Percentiles rank a stretch among this genome's conserved stretches.
phyloP scores from a whole-genome alignment of 1,140 invertebrate species.

The Nasonia longicornis region DNA sequence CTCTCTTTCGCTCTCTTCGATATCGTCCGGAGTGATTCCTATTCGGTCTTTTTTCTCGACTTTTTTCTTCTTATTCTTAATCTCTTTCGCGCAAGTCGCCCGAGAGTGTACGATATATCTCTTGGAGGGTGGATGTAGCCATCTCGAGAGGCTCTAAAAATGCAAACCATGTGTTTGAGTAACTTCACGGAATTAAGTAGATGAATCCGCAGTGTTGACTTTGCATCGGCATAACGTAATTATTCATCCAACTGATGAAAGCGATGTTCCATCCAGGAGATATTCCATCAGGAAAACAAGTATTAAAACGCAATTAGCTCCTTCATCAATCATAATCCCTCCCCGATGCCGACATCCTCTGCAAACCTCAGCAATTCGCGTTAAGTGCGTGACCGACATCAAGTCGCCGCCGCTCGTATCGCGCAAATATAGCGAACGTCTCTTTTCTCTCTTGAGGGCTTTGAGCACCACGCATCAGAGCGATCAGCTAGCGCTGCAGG shows the following conservation, averaged over 20 bases:
- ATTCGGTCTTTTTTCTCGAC: background rate
- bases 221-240: background rate
- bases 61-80: conserved; percentile 31
- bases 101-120: background rate
- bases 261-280: too few relatives aligned
- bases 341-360: too few relatives aligned
- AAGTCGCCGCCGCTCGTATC: conserved; percentile 10
- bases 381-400: background rate
- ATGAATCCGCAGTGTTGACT: too few relatives aligned
- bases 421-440: background rate
- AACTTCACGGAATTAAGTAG: too few relatives aligned
- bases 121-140: background rate
- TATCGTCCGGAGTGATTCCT: background rate
- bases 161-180: conserved; percentile 5
- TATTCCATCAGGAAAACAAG: too few relatives aligned
- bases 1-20: background rate
- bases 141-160: background rate
- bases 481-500: background rate
- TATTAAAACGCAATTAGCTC: too few relatives aligned
- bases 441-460: background rate
- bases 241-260: background rate
- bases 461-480: background rate
- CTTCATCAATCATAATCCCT: too few relatives aligned
- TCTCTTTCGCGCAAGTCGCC: conserved; percentile 3
- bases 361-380: too few relatives aligned